A percentile compares a stretch with the other conserved stretches of the same genome.
phyloP scores from a whole-genome alignment of 1,140 invertebrate species.

The Rhynchophorus ferrugineus region DNA sequence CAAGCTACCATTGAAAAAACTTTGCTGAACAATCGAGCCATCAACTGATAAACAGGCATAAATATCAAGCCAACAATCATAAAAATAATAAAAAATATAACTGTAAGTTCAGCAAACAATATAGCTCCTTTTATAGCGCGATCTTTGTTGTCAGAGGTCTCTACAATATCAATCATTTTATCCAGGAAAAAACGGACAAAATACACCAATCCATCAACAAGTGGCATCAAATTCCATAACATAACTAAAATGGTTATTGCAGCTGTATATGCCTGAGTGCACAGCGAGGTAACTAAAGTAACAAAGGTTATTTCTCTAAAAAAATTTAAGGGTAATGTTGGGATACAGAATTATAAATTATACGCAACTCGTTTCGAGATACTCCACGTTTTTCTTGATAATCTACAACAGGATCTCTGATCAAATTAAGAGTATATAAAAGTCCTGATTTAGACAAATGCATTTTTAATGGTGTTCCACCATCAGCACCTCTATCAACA shows the following conservation, averaged over 20 bases:
- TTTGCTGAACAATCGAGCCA: constrained; percentile 20
- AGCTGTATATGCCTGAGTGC: constrained; percentile 31
- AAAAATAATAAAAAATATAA: constrained; percentile 28
- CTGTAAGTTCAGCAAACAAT: constrained; percentile 27
- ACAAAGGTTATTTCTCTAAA: constrained; percentile 32
- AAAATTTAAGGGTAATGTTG: constrained; percentile 14
- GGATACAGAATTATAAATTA: neutral
- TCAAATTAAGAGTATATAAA: constrained; percentile 17
- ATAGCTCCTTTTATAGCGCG: constrained; percentile 25
- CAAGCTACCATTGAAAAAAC: constrained; percentile 24
- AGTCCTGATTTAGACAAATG: constrained; percentile 14
- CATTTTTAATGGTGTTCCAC: neutral
- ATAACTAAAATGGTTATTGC: constrained; percentile 29
- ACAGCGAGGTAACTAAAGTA: constrained; percentile 28
- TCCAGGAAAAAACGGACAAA: constrained; percentile 31
- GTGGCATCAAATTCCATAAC: constrained; percentile 30
- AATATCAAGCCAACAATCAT: constrained; percentile 26
- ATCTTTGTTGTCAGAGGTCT: constrained; percentile 25
- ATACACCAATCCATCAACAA: constrained; percentile 30
- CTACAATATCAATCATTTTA: constrained; percentile 31
- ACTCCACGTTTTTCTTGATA: constrained; percentile 29
- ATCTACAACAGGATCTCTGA: constrained; percentile 23
- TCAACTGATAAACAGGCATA: constrained; percentile 23
- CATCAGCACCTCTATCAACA: neutral
- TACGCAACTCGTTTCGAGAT: constrained; percentile 27